Evolutionary conservation across 2,888 invertebrate species (phyloP).

Genomic region (Unio pictorum): DNA sequence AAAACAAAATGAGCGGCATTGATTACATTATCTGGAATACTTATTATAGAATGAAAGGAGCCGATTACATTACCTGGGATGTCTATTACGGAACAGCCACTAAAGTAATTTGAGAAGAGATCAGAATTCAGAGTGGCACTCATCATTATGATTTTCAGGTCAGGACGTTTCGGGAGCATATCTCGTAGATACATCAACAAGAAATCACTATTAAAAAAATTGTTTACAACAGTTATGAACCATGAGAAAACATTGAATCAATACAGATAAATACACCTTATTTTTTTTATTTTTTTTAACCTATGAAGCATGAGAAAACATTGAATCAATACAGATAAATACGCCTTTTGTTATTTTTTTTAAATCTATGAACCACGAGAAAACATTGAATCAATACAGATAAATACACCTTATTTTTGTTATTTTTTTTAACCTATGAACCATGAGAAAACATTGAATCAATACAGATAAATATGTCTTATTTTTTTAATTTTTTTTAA

Average conservation of each 20-base stretch:
- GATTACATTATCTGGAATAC: no score
- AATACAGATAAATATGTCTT: no score
- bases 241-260: not conserved
- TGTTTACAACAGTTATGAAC: not conserved
- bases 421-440: no score
- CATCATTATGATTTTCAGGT: conserved; percentile 91
- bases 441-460: no score
- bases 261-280: not conserved
- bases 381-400: no score
- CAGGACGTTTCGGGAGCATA: conserved; percentile 73
- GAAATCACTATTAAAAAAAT: conserved; percentile 77
- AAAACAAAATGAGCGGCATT: no score
- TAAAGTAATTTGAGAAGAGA: conserved; percentile 78
- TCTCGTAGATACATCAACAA: conserved; percentile 86
- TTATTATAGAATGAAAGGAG: no score
- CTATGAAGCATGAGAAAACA: not conserved
- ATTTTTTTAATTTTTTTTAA: no score
- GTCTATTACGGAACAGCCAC: conserved; percentile 60
- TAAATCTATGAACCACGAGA: no score
- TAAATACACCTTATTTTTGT: no score
- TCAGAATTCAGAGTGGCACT: conserved; percentile 92
- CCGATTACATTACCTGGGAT: conserved; percentile 57
- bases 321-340: not conserved
- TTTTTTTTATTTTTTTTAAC: no score
- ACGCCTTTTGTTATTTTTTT: no score